Evolutionary conservation across 2,113 vertebrate species (phyloP), one percentile per base, ranked within the genome.

Genomic region (Nematolebias whitei): DNA sequence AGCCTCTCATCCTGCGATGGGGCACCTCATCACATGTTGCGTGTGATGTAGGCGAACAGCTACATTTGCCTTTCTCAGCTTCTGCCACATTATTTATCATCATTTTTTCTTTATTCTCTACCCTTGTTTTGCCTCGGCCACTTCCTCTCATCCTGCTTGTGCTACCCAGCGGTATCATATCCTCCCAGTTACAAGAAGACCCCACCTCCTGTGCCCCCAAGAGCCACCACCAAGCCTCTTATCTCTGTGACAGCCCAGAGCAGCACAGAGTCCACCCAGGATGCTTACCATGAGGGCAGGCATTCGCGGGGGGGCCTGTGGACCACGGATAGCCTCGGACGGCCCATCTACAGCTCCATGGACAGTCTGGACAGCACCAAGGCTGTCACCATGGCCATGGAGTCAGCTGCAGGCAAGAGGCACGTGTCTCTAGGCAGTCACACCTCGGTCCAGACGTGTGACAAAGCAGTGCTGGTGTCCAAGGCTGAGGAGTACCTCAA

Each of bases 201-300:
- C 0, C 96, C 98, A 0, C 98, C 98, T 0, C 98, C 97, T 0
- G 97, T 98, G 61, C 98, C 97, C 26, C 97, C 97, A 2, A 94
- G 97, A 56, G 94, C 95, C 88, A 94, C 96, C 83, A 96, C 96
- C 82, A 98, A 98, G 91, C 98, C 98, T 1, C 93, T 99, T 86
- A 98, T 99, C 92, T 99, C 98, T 0, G 96, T 99, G 71, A 98
- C 98, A 1, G 96, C 97, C 1, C 98, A 99, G 94, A 99, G 98
- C 95, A 99, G 98, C 87, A 99, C 98, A 1, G 98, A 99, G 79
- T 98, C 98, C 77, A 98, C 94, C 8, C 98, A 98, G 91, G 98
- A 99, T 1, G 96, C 96, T 12, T 98, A 99, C 76, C 96, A 96
- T 1, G 97, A 98, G 66, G 92, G 93, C 87, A 94, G 95, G 23